Conservation (phyloP, 2,113 vertebrate genomes). For the Chionodraco myersi region DNA sequence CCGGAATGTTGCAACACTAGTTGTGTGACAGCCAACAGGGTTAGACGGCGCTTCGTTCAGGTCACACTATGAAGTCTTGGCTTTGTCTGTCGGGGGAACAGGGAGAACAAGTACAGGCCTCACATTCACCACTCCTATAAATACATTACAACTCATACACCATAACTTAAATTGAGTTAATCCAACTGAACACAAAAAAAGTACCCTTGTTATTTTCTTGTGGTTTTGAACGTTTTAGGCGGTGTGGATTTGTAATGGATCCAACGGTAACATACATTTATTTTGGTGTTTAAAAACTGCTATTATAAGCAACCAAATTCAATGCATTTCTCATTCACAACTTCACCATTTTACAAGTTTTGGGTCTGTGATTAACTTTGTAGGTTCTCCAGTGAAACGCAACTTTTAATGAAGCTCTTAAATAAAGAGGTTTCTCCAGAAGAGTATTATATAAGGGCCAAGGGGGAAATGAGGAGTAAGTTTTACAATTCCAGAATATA, state of each 20-base stretch:
- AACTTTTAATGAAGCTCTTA: background rate
- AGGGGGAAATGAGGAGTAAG: no score
- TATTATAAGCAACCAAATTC: background rate
- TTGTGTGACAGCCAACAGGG: constrained; percentile 19
- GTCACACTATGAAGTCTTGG: constrained; percentile 36
- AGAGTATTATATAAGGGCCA: no score
- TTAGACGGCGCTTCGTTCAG: constrained; percentile 9
- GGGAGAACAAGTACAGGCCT: constrained; percentile 41
- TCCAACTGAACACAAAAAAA: constrained; percentile 40
- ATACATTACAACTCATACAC: constrained; percentile 74
- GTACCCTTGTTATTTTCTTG: constrained; percentile 25
- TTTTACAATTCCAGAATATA: no score
- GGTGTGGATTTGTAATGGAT: background rate
- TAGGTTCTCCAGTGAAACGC: background rate
- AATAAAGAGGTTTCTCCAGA: background rate
- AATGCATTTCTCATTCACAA: constrained; percentile 3
- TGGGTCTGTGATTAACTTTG: background rate
- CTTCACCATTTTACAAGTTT: background rate
- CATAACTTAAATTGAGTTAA: constrained; percentile 59
- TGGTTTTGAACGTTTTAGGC: constrained; percentile 54
- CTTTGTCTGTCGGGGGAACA: constrained; percentile 41
- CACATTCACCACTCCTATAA: constrained; percentile 77
- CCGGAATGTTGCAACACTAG: background rate
- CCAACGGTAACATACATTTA: no score
- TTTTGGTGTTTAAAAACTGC: no score